phyloP scores from a whole-genome alignment of 1,140 invertebrate species.

The Halyomorpha halys region DNA sequence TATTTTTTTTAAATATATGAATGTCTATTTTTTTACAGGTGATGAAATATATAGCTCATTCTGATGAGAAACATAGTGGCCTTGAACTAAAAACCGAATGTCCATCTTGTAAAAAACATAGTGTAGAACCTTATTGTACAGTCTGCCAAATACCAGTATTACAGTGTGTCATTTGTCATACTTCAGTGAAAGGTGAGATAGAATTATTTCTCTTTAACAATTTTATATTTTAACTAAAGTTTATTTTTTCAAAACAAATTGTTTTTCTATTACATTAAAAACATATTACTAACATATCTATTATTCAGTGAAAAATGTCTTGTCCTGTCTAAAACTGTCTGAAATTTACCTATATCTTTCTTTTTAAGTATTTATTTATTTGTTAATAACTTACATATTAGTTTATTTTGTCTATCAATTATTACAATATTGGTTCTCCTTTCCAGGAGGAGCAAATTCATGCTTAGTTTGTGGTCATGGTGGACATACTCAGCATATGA shows the following conservation, averaged over 20 bases:
- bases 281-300: too few species aligned
- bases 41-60: conserved; percentile 60
- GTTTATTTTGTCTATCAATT: background rate
- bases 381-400: too few species aligned
- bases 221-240: too few species aligned
- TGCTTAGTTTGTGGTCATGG: conserved; percentile 84
- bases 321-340: too few species aligned
- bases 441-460: conserved; percentile 55
- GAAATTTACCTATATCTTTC: too few species aligned
- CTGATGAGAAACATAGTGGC: conserved; percentile 47
- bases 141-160: conserved; percentile 60
- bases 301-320: too few species aligned
- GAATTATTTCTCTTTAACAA: too few species aligned
- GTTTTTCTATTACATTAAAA: too few species aligned
- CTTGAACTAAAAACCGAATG: conserved; percentile 71
- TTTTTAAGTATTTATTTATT: too few species aligned
- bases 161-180: conserved; percentile 72
- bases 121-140: conserved; percentile 48
- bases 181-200: conserved; percentile 65
- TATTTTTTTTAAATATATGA: too few species aligned
- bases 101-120: conserved; percentile 47
- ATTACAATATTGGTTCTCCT: background rate
- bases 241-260: too few species aligned
- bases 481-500: conserved; percentile 72
- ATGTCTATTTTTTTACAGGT: conserved; percentile 40